phyloP scores from a whole-genome alignment of 1,140 invertebrate species.

The Drosophila punjabiensis region DNA sequence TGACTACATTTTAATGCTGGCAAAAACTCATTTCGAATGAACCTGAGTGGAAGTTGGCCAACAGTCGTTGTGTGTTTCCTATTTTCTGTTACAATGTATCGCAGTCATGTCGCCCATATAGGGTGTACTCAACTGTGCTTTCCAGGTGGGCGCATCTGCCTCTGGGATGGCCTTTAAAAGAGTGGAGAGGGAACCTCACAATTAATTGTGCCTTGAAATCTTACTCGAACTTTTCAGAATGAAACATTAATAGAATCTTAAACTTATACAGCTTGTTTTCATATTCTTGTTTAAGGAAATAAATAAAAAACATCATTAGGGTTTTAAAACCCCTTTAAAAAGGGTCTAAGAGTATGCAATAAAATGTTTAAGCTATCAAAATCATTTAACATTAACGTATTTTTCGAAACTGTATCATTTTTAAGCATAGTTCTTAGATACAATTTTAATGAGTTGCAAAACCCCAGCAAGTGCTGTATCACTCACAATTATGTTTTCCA shows the following conservation, averaged over 20 bases:
- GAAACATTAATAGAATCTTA: no score
- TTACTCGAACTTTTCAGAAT: background rate
- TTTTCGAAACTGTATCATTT: no score
- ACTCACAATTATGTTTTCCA: background rate
- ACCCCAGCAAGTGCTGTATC: background rate
- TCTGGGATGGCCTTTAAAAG: background rate
- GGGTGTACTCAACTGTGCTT: constrained; percentile 1
- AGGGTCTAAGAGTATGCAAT: background rate
- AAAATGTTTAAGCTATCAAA: no score
- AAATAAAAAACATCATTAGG: background rate
- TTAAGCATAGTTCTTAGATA: no score
- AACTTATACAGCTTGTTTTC: background rate
- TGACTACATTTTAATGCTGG: constrained; percentile 30
- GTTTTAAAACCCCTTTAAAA: background rate
- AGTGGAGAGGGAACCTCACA: background rate
- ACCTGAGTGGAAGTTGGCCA: constrained; percentile 19
- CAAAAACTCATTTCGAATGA: constrained; percentile 27
- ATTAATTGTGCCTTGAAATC: background rate
- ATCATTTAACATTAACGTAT: no score
- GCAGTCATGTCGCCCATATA: constrained; percentile 3
- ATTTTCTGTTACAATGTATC: constrained; percentile 9
- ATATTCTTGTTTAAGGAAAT: background rate
- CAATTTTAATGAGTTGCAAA: background rate
- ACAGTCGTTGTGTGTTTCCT: constrained; percentile 15
- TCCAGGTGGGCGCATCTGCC: constrained; percentile 3